A percentile compares a stretch with the other conserved stretches of the same genome.
These are phyloP conservation scores for Nephila pilipes DNA, from an alignment of 1,140 invertebrate species.

Conservation along the genomic window DNA sequence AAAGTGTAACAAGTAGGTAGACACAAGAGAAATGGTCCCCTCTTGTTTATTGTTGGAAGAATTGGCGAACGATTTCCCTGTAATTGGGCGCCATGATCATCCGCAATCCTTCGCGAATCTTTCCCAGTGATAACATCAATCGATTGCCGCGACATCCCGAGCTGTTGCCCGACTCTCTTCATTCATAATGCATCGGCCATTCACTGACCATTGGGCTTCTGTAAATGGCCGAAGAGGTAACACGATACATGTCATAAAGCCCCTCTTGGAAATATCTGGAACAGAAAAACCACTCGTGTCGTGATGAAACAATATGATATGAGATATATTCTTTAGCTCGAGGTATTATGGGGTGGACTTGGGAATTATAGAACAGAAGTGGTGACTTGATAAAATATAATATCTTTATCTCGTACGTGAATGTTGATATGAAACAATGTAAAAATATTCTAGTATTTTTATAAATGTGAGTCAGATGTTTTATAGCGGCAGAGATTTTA, in stretches of 20 bases:
- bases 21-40: background rate
- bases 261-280: background rate
- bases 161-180: constrained; percentile 13
- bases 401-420: no score
- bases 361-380: background rate
- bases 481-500: no score
- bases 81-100: constrained; percentile 46
- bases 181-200: constrained; percentile 50
- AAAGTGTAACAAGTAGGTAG: background rate
- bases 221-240: constrained; percentile 39
- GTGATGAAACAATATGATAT: background rate
- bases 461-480: no score
- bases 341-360: background rate
- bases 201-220: constrained; percentile 28
- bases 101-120: constrained; percentile 9
- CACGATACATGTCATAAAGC: background rate
- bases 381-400: no score
- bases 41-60: constrained; percentile 15
- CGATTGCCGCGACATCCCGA: constrained; percentile 17
- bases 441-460: no score
- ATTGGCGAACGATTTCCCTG: background rate
- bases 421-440: no score
- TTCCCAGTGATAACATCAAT: constrained; percentile 15
- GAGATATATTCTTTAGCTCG: background rate
- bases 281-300: background rate